Evolutionary conservation across 2,113 vertebrate species (phyloP).

Genomic region (Psettodes erumei): DNA sequence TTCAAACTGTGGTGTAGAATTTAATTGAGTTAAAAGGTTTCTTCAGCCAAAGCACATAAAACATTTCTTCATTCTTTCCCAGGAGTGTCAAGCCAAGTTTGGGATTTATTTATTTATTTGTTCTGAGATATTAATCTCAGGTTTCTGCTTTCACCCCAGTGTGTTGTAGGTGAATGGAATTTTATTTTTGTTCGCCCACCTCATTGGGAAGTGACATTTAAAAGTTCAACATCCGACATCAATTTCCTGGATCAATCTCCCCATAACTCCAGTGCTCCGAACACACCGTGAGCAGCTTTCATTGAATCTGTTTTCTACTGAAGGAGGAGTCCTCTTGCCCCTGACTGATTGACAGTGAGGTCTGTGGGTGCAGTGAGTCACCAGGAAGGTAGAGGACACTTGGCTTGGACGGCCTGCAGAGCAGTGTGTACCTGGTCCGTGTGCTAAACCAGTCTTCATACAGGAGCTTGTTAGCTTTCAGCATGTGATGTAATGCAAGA

Average conservation of each 20-base stretch:
- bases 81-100: neutral
- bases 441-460: neutral
- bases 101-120: neutral
- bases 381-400: neutral
- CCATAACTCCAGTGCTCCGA: neutral
- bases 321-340: neutral
- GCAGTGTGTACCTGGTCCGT: neutral
- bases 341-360: neutral
- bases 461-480: too few species aligned
- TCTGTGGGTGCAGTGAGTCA: slow-evolving; percentile 3
- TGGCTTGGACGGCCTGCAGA: neutral
- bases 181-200: neutral
- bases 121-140: neutral
- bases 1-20: neutral
- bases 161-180: neutral
- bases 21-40: neutral
- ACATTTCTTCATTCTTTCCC: neutral
- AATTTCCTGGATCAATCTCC: neutral
- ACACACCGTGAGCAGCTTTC: neutral
- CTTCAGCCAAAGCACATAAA: neutral
- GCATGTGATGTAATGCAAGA: neutral
- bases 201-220: slow-evolving; percentile 26
- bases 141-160: neutral
- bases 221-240: neutral
- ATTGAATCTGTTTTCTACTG: neutral